Evolutionary conservation across 2,113 vertebrate genomes (phyloP), one percentile per base, ranked within the genome.

Genomic region (Gorilla gorilla): DNA sequence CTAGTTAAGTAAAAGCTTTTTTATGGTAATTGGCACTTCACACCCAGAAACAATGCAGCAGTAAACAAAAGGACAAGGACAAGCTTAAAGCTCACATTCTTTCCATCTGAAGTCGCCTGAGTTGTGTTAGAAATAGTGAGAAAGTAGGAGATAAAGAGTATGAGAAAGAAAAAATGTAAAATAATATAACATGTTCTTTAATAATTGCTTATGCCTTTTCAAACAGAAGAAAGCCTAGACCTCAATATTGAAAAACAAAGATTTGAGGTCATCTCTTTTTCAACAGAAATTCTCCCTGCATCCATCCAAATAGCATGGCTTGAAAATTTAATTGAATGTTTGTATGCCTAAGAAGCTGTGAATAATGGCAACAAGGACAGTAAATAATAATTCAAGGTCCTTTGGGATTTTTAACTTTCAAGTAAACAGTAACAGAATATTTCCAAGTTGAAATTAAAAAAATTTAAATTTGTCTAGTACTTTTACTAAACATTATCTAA

Each of bases 271-370:
- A 96, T 78, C 70, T 40, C 23, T 72, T 92, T 90, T 95, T 85
- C 93, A 93, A 66, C 11, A 96, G 96, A 96, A 97, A 96, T 76
- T 72, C 66, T 96, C 5, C 81, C 78, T 50, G 27, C 79, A 92
- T 95, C 84, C 38, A 81, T 93, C 43, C 72, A 90, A 89, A 92
- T 13, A 85, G n/a, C 25, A 75, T 32, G n/a, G 52, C 78, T 93
- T 97, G 66, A 97, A 95, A 96, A 82, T 93, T 93, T 97, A 98
- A 98, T 92, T 97, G 95, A 97, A 96, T 90, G 96, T 88, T 96
- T 96, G 96, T 88, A 93, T 90, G 88, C 85, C 80, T 27, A 89
- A 45, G 40, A 93, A 98, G 55, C 81, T 75, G n/a, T 90, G 78
- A 94, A 97, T 91, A 93, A 96, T 32, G 57, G 57, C 66, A 92